Base-by-base conservation (phyloP, 2,888 invertebrate species). In the Sycophila texana region DNA sequence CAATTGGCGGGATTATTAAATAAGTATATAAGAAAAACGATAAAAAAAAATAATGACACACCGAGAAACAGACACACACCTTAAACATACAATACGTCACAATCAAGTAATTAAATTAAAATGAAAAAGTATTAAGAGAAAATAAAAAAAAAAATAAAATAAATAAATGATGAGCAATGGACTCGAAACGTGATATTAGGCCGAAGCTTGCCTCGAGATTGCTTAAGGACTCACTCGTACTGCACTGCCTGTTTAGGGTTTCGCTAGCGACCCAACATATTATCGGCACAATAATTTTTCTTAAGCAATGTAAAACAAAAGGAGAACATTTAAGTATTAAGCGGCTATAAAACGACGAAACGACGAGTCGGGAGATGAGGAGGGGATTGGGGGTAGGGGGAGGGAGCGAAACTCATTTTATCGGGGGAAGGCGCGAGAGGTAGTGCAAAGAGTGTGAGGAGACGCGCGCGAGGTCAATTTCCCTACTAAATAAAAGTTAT, bases 191-290 rank as follows among this genome's bases (percentile, higher is more conserved):
- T 90, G 90, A 90, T 90, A 90, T 90, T 90, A 90, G 90, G 89
- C 90, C 89, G 89, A 89, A 89, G 90, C 89, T 90, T 89, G 90
- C 90, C 90, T 90, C 89, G 88, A 89, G 88, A 89, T 90, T 89
- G 90, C 89, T 90, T 90, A 89, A 89, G 88, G 87, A 90, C 88
- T 88, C 89, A 89, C 89, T 88, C 87, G 87, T 89, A 90, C 86
- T 90, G 90, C 90, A 90, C 90, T 90, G 90, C 90, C 90, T 90
- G 88, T 90, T 89, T 89, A 90, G 90, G 90, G 90, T 89, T 88
- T 88, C 88, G 86, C 87, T 89, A 90, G 88, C 84, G 86, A 89
- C 90, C 90, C 89, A 89, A 89, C 88, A 87, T 82, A 90, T 90
- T 90, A 90, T 90, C 87, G 89, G 90, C 90, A 90, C 90, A 89